Evolutionary conservation across 2,888 invertebrate species (phyloP), one percentile per base, ranked within the genome.

Genomic region (Eudiplozoon nipponicum): DNA sequence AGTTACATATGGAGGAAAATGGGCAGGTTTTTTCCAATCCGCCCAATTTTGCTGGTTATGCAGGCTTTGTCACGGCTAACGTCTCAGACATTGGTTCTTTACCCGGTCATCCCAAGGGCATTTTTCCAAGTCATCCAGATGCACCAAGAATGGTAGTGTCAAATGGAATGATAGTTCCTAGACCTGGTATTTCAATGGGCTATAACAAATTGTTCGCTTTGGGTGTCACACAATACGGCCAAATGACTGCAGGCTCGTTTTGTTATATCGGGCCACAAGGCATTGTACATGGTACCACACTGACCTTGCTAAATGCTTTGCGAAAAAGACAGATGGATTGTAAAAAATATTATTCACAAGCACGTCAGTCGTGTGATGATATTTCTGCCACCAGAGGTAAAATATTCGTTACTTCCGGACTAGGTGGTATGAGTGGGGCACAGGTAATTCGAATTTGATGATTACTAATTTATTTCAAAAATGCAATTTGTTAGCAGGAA

Each of bases 251-350:
- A 4, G 68, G 68, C 11, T 64, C 64, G 47, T 68, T 61, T 49
- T 67, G 67, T 47, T 68, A 68, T 52, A 68, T 68, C 46, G 68
- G 68, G 3, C 67, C 68, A 5, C 68, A 68, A 49, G 68, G 68
- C 15, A 68, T 68, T 44, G 68, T 68, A 9, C 68, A 68, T 49
- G 68, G 68, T 20, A 68, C 68, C 3, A 65, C 65, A 43, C 66
- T 67, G 52, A 49, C 54, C 49, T 21, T 39, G 17, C 4, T 40
- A 4, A 39, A 39, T 40, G 39, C 39, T 5, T 13, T 9, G n/a
- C n/a, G 39, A 20, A 38, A 40, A 13, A n/a, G n/a, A n/a, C n/a
- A n/a, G n/a, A n/a, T n/a, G n/a, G n/a, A n/a, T n/a, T n/a, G n/a
- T 11, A 11, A 11, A 9, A 11, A 11, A 11, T 11, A 26, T 11